Conservation (phyloP, 2,797 vertebrate species). For the Pangasius djambal region DNA sequence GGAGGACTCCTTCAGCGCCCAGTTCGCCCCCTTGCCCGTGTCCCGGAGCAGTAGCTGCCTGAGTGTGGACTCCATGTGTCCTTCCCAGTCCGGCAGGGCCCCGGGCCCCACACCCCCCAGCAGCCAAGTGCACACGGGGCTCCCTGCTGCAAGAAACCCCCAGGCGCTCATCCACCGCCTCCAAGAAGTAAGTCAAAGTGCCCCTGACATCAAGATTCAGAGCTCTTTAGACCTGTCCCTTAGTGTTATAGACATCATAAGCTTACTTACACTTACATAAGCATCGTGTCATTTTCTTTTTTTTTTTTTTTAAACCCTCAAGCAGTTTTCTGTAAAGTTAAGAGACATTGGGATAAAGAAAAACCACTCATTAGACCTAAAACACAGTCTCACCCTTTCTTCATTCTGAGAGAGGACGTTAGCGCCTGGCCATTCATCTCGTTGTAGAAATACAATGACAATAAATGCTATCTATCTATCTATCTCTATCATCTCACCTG, state of each 20-base stretch:
- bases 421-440: too few relatives aligned
- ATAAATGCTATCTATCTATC: too few relatives aligned
- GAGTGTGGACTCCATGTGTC: conserved; percentile 67
- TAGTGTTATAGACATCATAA: too few relatives aligned
- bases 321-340: too few relatives aligned
- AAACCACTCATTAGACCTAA: too few relatives aligned
- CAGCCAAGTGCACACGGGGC: conserved; percentile 57
- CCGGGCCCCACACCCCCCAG: conserved; percentile 9
- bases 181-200: conserved; percentile 80
- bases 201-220: not conserved
- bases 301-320: too few relatives aligned
- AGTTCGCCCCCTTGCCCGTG: conserved; percentile 69
- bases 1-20: conserved; percentile 72
- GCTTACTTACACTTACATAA: too few relatives aligned
- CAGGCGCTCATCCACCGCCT: conserved; percentile 80
- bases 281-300: too few relatives aligned
- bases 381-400: too few relatives aligned
- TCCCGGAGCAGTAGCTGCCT: conserved; percentile 78
- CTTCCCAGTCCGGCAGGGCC: conserved; percentile 31
- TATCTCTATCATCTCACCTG: too few relatives aligned
- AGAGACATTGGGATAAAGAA: not conserved
- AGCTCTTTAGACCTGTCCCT: not conserved
- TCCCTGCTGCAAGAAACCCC: conserved; percentile 53
- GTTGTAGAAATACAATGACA: too few relatives aligned
- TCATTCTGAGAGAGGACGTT: too few relatives aligned